Evolutionary conservation across 2,797 vertebrate species (phyloP).

Genomic region (Pseudomugil tenellus): DNA sequence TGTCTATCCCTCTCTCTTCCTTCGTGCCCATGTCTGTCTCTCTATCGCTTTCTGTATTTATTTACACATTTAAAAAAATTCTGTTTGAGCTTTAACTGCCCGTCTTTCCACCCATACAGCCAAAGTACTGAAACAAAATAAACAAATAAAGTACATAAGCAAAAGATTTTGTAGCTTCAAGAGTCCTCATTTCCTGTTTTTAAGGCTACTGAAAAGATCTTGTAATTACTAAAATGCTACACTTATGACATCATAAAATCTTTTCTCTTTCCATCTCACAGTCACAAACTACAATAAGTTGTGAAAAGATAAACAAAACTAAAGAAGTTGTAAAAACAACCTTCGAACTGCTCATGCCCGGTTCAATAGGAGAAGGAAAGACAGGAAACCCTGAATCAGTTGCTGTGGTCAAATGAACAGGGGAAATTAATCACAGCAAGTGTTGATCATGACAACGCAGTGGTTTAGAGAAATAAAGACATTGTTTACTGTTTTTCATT

Average conservation of each 20-base stretch:
- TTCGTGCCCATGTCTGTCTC: no score
- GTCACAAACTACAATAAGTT: neutral
- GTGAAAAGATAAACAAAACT: no score
- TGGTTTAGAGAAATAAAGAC: neutral
- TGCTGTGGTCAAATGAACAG: neutral
- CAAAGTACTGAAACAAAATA: no score
- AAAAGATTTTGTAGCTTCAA: neutral
- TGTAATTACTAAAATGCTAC: no score
- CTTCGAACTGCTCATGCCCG: neutral
- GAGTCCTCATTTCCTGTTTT: neutral
- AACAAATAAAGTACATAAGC: neutral
- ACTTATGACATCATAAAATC: neutral
- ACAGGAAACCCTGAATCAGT: neutral
- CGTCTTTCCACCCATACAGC: no score
- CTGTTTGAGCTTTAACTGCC: neutral
- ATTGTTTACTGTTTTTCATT: neutral
- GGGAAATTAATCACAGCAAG: neutral
- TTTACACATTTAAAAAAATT: no score
- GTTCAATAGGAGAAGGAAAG: neutral
- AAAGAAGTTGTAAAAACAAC: no score
- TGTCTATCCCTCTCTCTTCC: no score
- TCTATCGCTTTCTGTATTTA: no score
- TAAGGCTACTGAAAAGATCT: no score
- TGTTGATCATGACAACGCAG: neutral
- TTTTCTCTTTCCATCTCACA: neutral